Evolutionary conservation across 2,888 invertebrate genomes (phyloP).

Genomic region (Sericinus montela): DNA sequence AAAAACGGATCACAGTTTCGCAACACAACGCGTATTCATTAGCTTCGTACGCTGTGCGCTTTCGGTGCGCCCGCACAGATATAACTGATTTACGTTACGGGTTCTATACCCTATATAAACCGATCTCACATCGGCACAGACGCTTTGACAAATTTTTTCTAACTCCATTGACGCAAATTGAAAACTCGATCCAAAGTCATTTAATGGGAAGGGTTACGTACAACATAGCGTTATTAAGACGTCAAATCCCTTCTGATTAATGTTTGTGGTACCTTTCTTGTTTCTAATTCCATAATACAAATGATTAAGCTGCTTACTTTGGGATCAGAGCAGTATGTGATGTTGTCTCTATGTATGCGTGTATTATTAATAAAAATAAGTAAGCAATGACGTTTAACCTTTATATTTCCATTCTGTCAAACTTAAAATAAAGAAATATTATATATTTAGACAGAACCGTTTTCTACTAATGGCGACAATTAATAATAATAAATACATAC

Average conservation of each 20-base stretch:
- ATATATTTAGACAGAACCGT: too few relatives aligned
- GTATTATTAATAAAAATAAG: too few relatives aligned
- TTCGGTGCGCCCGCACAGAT: conserved; percentile 1
- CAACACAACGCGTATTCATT: background rate
- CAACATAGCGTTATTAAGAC: background rate
- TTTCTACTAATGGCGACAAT: too few relatives aligned
- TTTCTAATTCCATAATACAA: too few relatives aligned
- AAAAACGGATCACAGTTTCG: background rate
- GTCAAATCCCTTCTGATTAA: background rate
- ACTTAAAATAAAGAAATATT: too few relatives aligned
- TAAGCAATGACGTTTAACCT: too few relatives aligned
- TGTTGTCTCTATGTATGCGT: too few relatives aligned
- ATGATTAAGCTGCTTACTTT: too few relatives aligned
- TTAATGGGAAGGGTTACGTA: background rate
- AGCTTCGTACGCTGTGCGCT: conserved; percentile 2
- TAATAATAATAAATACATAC: too few relatives aligned
- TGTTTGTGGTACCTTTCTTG: too few relatives aligned
- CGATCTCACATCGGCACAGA: background rate
- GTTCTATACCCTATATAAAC: conserved; percentile 15
- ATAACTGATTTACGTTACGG: conserved; percentile 5
- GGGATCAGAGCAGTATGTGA: too few relatives aligned
- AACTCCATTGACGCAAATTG: conserved; percentile 14
- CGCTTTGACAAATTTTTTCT: conserved; percentile 4
- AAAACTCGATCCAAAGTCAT: conserved; percentile 1
- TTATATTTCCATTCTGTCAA: too few relatives aligned